Base-by-base conservation (phyloP, 92 coral and sea anemone species). In the Zoanthus sociatus region DNA sequence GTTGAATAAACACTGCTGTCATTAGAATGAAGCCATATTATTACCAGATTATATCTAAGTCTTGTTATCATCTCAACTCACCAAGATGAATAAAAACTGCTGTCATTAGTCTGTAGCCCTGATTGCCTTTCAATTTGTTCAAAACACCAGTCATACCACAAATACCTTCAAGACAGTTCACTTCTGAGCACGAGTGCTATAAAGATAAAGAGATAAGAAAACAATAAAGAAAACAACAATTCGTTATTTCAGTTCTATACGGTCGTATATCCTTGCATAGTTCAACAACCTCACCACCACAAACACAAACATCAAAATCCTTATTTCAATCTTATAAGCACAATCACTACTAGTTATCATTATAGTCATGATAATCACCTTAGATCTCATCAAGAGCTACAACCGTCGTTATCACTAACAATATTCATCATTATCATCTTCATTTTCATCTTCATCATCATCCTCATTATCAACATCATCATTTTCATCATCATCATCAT, bases 21-120 rank as follows among this genome's bases (percentile, higher is more conserved):
- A 5, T 48, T 5, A 48, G 6, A 48, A 21, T 7, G 73, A 30
- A 20, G 26, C 37, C 12, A 32, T 21, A 30, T 26, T 18, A 20
- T 7, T 15, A 32, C 8, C 8, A 30, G 1, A 18, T n/a, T 20
- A 26, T 5, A 0, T 5, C 26, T 26, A 26, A 26, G 1, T 37
- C 42, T 37, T 37, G 42, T 37, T 37, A 37, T 37, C 42, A 50
- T 66, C 7, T 10, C n/a, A 21, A 83, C 94, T 89, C 82, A 94
- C 98, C 98, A 71, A 94, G 88, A 78, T 94, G 98, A 70, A 94
- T 45, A 56, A 94, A 94, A 9, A 94, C 88, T 64, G 95, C 88
- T 6, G 98, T 92, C 15, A 94, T 76, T 9, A 94, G 90, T 77
- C 98, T 87, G 86, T 93, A 94, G 68, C 95, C 89, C 77, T 94